phyloP scores from a whole-genome alignment of 2,797 vertebrate genomes.

The Huso huso region DNA sequence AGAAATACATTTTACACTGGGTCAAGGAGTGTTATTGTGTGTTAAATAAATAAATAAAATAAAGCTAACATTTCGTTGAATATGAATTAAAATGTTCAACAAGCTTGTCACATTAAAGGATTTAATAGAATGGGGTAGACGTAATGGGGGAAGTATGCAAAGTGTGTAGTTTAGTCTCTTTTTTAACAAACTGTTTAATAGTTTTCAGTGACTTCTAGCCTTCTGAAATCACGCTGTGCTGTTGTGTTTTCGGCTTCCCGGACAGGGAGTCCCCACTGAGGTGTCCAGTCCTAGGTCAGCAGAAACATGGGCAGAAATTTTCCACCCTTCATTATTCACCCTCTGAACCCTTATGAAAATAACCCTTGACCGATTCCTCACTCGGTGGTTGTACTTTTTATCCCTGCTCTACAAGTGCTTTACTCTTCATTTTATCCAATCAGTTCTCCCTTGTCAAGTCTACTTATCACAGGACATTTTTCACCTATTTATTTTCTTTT shows the following conservation, averaged over 20 bases:
- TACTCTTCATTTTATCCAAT: not conserved
- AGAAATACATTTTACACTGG: too few species aligned
- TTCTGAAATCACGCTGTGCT: conserved; percentile 44
- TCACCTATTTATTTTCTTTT: too few species aligned
- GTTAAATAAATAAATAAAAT: too few species aligned
- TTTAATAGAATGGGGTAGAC: too few species aligned
- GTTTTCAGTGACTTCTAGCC: conserved; percentile 35
- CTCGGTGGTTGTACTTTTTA: not conserved
- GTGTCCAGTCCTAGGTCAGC: conserved; percentile 57
- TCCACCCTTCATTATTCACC: conserved; percentile 24
- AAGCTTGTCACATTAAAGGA: too few species aligned
- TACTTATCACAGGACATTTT: not conserved
- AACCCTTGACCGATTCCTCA: conserved; percentile 28
- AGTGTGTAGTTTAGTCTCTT: too few species aligned
- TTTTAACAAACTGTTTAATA: not conserved
- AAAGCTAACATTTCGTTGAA: too few species aligned
- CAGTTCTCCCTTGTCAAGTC: not conserved
- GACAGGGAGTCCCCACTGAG: conserved; percentile 68
- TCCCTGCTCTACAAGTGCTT: not conserved
- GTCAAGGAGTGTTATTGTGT: too few species aligned
- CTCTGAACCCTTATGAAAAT: conserved; percentile 26
- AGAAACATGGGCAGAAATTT: conserved; percentile 40
- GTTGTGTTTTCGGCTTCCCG: conserved; percentile 50
- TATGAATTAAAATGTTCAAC: too few species aligned
- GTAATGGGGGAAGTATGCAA: too few species aligned